These are phyloP conservation scores for Phylloscopus trochiloides DNA, from an alignment of 2,113 vertebrate genomes.

Conservation along the genomic window DNA sequence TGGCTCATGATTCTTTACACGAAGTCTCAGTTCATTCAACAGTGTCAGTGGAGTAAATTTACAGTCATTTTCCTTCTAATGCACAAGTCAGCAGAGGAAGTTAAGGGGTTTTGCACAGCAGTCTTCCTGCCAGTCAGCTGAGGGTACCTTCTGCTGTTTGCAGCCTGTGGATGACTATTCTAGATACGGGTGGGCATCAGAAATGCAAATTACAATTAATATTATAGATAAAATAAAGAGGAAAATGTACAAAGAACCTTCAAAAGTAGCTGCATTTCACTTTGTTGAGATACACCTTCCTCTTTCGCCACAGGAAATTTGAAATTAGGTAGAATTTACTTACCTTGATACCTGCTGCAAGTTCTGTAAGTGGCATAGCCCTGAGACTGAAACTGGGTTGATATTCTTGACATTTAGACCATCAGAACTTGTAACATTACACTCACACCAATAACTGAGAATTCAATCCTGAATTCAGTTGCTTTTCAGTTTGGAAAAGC, in stretches of 20 bases:
- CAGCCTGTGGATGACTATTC: neutral
- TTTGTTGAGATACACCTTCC: neutral
- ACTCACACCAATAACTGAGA: neutral
- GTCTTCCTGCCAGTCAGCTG: neutral
- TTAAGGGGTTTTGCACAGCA: neutral
- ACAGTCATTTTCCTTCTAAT: neutral
- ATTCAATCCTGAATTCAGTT: neutral
- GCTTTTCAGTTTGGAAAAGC: neutral
- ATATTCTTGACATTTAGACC: neutral
- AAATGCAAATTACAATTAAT: neutral
- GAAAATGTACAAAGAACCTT: neutral
- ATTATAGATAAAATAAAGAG: neutral
- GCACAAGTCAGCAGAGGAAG: neutral
- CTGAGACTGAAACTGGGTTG: neutral
- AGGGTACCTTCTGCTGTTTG: neutral
- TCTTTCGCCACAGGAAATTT: neutral
- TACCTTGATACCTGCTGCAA: neutral
- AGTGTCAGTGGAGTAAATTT: neutral
- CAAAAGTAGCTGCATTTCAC: neutral
- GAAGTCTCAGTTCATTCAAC: slow-evolving; percentile 1
- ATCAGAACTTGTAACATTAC: neutral
- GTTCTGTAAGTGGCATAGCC: neutral
- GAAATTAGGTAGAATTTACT: neutral
- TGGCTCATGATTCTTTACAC: slow-evolving; percentile 28
- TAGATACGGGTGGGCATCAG: neutral